Evolutionary conservation across 2,888 invertebrate species (phyloP).

Genomic region (Synergus japonicus): DNA sequence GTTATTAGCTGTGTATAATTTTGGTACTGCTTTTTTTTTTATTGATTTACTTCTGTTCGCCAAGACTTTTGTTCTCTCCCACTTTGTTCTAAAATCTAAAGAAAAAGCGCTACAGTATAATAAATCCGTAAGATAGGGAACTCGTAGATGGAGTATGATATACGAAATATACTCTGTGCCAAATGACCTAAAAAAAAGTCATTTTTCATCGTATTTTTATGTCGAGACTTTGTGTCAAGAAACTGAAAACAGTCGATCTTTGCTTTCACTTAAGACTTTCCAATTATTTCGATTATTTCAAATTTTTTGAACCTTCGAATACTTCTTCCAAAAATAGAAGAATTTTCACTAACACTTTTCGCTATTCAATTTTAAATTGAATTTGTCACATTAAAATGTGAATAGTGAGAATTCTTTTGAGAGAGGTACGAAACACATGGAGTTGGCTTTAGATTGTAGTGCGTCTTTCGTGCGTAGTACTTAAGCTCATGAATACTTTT

Average conservation of each 20-base stretch:
- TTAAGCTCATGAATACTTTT: constrained; percentile 48
- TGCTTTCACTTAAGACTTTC: constrained; percentile 4
- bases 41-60: constrained; percentile 53
- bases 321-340: neutral
- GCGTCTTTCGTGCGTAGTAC: constrained; percentile 54
- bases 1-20: constrained; percentile 68
- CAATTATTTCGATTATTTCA: neutral
- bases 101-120: constrained; percentile 41
- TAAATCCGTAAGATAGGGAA: constrained; percentile 33
- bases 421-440: constrained; percentile 55
- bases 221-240: constrained; percentile 50
- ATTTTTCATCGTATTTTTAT: constrained; percentile 49
- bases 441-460: constrained; percentile 52
- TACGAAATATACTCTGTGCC: constrained; percentile 73
- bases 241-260: constrained; percentile 31
- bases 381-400: neutral
- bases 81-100: constrained; percentile 23
- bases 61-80: constrained; percentile 10
- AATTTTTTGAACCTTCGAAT: neutral
- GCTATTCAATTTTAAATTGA: neutral
- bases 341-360: neutral
- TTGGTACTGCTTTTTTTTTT: constrained; percentile 24
- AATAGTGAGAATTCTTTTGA: constrained; percentile 53
- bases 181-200: constrained; percentile 64
- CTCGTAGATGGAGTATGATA: constrained; percentile 68